A percentile compares a stretch with the other conserved stretches of the same genome.
phyloP scores from a whole-genome alignment of 1,140 invertebrate genomes.

The Delia radicum region DNA sequence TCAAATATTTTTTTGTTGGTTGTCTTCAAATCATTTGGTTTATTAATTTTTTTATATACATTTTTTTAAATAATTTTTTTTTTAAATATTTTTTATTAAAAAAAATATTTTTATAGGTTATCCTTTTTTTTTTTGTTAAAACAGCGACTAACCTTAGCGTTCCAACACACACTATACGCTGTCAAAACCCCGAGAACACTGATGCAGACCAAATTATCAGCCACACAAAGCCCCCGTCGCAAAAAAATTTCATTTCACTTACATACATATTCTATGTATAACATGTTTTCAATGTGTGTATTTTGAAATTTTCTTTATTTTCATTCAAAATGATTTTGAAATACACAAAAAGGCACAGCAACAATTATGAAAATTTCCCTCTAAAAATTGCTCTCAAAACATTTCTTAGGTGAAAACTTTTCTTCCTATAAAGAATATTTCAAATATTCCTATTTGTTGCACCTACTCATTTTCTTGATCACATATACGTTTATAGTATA shows the following conservation, averaged over 20 bases:
- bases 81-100: slow-evolving; percentile 1
- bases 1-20: background rate
- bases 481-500: background rate
- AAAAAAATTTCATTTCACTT: slow-evolving; percentile 26
- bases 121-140: slow-evolving; percentile 23
- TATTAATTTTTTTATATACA: background rate
- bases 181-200: slow-evolving; percentile 58
- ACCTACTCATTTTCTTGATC: slow-evolving; percentile 12
- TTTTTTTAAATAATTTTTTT: background rate
- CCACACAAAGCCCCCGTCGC: slow-evolving; percentile 40
- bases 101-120: background rate
- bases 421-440: background rate
- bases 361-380: slow-evolving; percentile 4
- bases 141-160: slow-evolving; percentile 56
- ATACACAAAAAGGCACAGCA: background rate
- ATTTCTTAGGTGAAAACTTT: background rate
- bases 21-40: background rate
- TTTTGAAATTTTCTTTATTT: background rate
- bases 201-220: slow-evolving; percentile 50
- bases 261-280: slow-evolving; percentile 30
- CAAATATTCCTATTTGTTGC: background rate
- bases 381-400: slow-evolving; percentile 1
- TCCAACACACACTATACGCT: slow-evolving; percentile 57
- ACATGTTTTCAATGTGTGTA: slow-evolving; percentile 5
- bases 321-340: background rate